Conservation (phyloP, 1,140 invertebrate genomes). For the Tetragonula clypearis region DNA sequence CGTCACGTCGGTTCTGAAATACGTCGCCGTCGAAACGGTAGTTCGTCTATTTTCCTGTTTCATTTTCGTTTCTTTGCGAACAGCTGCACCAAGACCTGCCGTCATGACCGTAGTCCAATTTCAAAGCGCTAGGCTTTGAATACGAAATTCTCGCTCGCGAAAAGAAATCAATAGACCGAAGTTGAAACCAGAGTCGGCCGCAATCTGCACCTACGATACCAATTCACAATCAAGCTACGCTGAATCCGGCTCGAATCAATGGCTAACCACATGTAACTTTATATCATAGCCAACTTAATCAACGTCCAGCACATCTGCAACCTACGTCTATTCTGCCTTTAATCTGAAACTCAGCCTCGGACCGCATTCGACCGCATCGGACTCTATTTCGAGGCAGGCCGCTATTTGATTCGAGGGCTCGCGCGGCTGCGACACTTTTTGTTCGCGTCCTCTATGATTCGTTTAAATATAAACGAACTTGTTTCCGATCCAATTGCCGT, state of each 20-base stretch:
- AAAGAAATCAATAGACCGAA: slow-evolving; percentile 53
- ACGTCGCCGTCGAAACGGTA: not conserved
- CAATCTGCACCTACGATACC: slow-evolving; percentile 53
- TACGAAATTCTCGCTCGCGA: slow-evolving; percentile 36
- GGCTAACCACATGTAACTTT: slow-evolving; percentile 48
- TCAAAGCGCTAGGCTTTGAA: slow-evolving; percentile 38
- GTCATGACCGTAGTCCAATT: slow-evolving; percentile 35
- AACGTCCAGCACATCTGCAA: slow-evolving; percentile 53
- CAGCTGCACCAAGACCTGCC: slow-evolving; percentile 26
- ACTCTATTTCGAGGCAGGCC: slow-evolving; percentile 7
- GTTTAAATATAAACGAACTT: not conserved
- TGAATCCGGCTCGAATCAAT: not conserved
- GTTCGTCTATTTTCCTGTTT: slow-evolving; percentile 2
- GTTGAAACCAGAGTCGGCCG: slow-evolving; percentile 24
- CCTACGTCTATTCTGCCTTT: slow-evolving; percentile 31
- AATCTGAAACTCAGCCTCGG: slow-evolving; percentile 28
- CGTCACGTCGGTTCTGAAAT: not conserved
- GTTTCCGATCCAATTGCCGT: not conserved
- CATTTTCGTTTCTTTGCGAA: slow-evolving; percentile 27
- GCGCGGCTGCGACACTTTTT: not conserved
- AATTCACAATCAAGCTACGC: slow-evolving; percentile 39
- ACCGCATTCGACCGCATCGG: slow-evolving; percentile 40
- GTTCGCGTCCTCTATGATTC: not conserved
- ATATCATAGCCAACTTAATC: slow-evolving; percentile 53
- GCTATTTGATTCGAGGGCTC: slow-evolving; percentile 11